Conservation (phyloP, 2,888 invertebrate species). For the Oxystoma pomonae region DNA sequence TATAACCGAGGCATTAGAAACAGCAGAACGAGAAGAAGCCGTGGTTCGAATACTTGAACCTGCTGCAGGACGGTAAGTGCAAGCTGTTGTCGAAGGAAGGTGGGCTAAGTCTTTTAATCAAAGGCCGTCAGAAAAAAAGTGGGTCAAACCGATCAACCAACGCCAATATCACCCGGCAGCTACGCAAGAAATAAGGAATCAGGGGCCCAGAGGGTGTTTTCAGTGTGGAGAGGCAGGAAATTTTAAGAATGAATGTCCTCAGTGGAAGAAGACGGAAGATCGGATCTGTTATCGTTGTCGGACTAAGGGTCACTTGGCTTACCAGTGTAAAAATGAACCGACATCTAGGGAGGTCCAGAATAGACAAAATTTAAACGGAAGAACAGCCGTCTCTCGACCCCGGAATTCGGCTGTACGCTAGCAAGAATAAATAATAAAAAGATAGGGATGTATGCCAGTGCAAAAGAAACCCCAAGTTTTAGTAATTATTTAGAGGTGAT, state of each 20-base stretch:
- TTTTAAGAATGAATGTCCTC: not conserved
- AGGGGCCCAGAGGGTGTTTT: not conserved
- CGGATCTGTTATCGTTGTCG: not conserved
- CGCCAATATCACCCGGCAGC: not conserved
- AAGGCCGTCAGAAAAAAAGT: not conserved
- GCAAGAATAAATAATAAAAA: not conserved
- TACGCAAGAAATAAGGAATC: not conserved
- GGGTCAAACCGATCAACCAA: not conserved
- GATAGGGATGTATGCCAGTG: slow-evolving; percentile 8
- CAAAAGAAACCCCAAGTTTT: not conserved
- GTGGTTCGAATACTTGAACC: not conserved
- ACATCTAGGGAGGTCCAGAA: not conserved
- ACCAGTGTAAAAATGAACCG: not conserved
- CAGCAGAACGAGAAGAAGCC: slow-evolving; percentile 5
- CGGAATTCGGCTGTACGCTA: slow-evolving; percentile 4
- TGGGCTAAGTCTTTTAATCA: not conserved
- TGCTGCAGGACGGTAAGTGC: not conserved
- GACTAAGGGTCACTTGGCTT: not conserved
- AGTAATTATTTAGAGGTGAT: not conserved
- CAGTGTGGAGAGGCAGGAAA: not conserved
- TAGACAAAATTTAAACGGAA: slow-evolving; percentile 1
- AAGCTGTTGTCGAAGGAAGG: not conserved
- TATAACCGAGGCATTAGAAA: not conserved
- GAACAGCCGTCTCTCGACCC: slow-evolving; percentile 5
- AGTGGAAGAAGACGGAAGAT: not conserved